These are phyloP conservation scores for Sinonovacula constricta DNA, from an alignment of 1,140 invertebrate genomes.

Conservation along the genomic window DNA sequence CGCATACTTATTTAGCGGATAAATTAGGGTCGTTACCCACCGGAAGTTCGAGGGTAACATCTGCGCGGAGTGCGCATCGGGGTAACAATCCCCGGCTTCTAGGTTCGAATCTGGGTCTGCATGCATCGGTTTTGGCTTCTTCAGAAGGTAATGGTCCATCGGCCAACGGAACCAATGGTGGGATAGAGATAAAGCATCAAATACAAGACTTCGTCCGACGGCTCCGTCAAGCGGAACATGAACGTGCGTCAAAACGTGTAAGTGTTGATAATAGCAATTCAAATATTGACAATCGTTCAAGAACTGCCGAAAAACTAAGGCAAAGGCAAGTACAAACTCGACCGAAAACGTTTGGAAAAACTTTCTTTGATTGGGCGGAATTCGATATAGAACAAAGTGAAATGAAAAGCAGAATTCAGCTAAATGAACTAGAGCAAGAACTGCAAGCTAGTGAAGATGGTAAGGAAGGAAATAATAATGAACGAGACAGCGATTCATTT, in stretches of 20 bases:
- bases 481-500: too few species aligned
- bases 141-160: neutral
- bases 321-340: conserved; percentile 1
- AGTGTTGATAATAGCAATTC: neutral
- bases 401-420: too few species aligned
- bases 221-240: conserved; percentile 23
- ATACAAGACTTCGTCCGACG: conserved; percentile 36
- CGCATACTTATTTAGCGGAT: neutral
- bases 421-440: too few species aligned
- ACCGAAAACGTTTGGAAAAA: neutral
- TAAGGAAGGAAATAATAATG: too few species aligned
- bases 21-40: neutral
- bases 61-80: conserved; percentile 1
- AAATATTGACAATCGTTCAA: conserved; percentile 2
- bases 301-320: conserved; percentile 31
- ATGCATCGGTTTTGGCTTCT: too few species aligned
- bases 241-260: neutral
- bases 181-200: conserved; percentile 28
- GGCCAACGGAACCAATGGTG: neutral
- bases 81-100: neutral
- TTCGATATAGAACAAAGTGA: conserved; percentile 31
- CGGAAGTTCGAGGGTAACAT: conserved; percentile 28
- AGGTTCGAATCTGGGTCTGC: too few species aligned
- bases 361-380: conserved; percentile 41
- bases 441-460: too few species aligned